Conservation (phyloP, 2,113 vertebrate genomes). For the Microtus pennsylvanicus region DNA sequence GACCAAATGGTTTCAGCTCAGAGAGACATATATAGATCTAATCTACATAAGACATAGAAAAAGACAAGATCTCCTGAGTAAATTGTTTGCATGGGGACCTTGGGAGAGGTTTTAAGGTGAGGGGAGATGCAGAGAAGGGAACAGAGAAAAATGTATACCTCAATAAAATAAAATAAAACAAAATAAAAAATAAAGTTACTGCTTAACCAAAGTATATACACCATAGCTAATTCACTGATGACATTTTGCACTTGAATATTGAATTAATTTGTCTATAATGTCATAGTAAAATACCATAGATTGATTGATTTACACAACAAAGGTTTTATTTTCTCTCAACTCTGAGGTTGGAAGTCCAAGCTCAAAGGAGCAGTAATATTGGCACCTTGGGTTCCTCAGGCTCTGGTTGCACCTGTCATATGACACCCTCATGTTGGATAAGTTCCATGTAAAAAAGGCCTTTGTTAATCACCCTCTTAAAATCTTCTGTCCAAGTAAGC, state of each 20-base stretch:
- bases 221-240: background rate
- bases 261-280: background rate
- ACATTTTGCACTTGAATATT: constrained; percentile 1
- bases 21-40: too few relatives aligned
- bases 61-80: too few relatives aligned
- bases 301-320: background rate
- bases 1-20: too few relatives aligned
- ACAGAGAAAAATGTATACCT: too few relatives aligned
- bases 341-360: background rate
- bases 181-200: background rate
- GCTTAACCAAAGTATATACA: background rate
- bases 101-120: too few relatives aligned
- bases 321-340: background rate
- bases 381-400: background rate
- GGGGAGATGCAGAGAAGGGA: too few relatives aligned
- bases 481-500: background rate
- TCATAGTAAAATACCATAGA: background rate
- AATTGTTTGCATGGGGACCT: too few relatives aligned
- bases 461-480: background rate
- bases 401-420: background rate
- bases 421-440: background rate
- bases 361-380: background rate
- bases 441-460: background rate
- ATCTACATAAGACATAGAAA: too few relatives aligned
- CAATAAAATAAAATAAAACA: too few relatives aligned